These are phyloP conservation scores for Mythimna impura DNA, from an alignment of 2,888 invertebrate species.

Conservation along the genomic window DNA sequence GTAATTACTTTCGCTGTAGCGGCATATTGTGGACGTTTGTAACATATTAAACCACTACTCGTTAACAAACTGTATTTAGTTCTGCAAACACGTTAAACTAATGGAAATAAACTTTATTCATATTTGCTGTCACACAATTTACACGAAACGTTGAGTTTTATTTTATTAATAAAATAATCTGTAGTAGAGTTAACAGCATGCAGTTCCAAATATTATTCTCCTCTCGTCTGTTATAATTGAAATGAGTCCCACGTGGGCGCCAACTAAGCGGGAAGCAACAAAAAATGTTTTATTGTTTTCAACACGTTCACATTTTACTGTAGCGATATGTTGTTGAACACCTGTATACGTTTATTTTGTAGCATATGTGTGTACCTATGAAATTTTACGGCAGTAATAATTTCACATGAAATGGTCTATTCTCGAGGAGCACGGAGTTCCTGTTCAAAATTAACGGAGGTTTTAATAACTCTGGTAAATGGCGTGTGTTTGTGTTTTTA, in stretches of 20 bases:
- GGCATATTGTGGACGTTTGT: conserved; percentile 35
- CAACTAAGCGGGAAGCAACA: conserved; percentile 62
- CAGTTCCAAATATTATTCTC: conserved; percentile 40
- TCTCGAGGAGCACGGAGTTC: conserved; percentile 40
- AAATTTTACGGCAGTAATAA: conserved; percentile 62
- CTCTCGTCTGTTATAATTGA: conserved; percentile 56
- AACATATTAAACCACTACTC: conserved; percentile 53
- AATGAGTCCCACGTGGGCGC: conserved; percentile 69
- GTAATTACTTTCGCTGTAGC: conserved; percentile 55
- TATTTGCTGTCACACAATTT: conserved; percentile 22
- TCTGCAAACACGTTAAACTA: conserved; percentile 26
- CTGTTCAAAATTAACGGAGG: conserved; percentile 41
- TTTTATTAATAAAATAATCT: conserved; percentile 41
- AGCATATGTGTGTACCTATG: conserved; percentile 40
- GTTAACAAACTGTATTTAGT: conserved; percentile 26
- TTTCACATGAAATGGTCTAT: conserved; percentile 43
- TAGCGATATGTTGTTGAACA: conserved; percentile 29
- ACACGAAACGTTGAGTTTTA: conserved; percentile 19
- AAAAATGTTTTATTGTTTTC: conserved; percentile 61
- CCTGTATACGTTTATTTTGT: conserved; percentile 39
- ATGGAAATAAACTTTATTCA: conserved; percentile 38
- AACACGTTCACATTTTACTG: conserved; percentile 37
- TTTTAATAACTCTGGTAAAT: conserved; percentile 57
- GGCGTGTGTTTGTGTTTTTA: conserved; percentile 56
- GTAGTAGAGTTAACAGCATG: conserved; percentile 36